phyloP scores from a whole-genome alignment of 2,113 vertebrate genomes.

The Brachypteracias leptosomus region DNA sequence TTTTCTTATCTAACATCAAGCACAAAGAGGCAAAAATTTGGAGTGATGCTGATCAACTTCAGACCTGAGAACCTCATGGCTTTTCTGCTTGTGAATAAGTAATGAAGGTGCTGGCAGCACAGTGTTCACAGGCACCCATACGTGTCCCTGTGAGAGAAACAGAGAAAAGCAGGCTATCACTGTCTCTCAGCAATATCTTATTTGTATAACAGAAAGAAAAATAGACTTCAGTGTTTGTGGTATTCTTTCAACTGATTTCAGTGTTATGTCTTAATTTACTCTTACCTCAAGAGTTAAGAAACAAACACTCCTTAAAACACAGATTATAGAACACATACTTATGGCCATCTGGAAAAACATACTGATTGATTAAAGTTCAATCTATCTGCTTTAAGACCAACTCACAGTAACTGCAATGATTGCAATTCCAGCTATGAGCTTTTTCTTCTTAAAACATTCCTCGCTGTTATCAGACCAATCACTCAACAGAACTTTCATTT shows the following conservation, averaged over 20 bases:
- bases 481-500: slow-evolving; percentile 63
- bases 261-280: slow-evolving; percentile 54
- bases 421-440: slow-evolving; percentile 71
- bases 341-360: slow-evolving; percentile 72
- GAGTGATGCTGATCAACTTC: not conserved
- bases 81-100: slow-evolving; percentile 9
- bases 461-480: slow-evolving; percentile 54
- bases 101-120: not conserved
- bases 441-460: slow-evolving; percentile 60
- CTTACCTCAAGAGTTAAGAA: slow-evolving; percentile 41
- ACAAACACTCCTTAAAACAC: slow-evolving; percentile 43
- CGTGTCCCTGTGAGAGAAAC: not conserved
- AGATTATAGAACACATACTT: slow-evolving; percentile 58
- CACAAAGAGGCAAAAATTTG: not conserved
- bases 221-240: not conserved
- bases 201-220: not conserved
- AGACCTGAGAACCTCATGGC: not conserved
- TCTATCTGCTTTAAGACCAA: slow-evolving; percentile 61
- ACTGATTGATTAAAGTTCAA: slow-evolving; percentile 70
- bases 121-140: not conserved
- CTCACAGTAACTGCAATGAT: slow-evolving; percentile 65
- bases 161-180: slow-evolving; percentile 2
- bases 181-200: not conserved
- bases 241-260: slow-evolving; percentile 4
- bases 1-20: not conserved